Evolutionary conservation across 2,888 invertebrate genomes (phyloP), one percentile per base, ranked within the genome.

Genomic region (Galerucella nymphaeae): DNA sequence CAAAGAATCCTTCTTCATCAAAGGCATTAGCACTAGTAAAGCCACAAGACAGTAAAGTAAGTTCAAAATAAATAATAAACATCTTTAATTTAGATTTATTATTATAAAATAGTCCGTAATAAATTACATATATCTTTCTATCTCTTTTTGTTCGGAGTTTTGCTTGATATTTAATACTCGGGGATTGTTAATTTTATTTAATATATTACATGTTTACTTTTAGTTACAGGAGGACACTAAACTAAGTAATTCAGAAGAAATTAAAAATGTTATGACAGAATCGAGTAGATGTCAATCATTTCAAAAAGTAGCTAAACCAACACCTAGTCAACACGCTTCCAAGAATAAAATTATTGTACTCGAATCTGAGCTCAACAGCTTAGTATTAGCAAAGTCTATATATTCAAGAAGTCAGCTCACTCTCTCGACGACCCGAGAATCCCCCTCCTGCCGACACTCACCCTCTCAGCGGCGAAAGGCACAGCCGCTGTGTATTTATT

Each of bases 21-120:
- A 45, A 41, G 23, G 42, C 42, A 64, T 45, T 14, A 45, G 45
- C 45, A 64, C 64, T 42, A 64, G 14, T 64, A 64, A 45, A 48
- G 45, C 45, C 64, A 64, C 45, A 64, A 23, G 42, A 64, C 64
- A 45, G 42, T 42, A 30, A 64, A 64, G 64, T 64, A 64, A 64
- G 64, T 64, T 59, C 59, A 45, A 64, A 42, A n/a, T 64, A 48
- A 48, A 64, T 64, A 64, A 64, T 64, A 64, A 14, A 63, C 14
- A 30, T 63, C 6, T 16, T 38, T 63, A 63, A 41, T 41, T 42
- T 63, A 63, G 41, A n/a, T n/a, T n/a, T n/a, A 63, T 63, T 63
- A 38, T 63, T 63, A 63, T 63, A 63, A 63, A 63, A 63, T 63
- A 63, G 63, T 63, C 41, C 63, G 63, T 63, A 63, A n/a, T n/a